A percentile compares a stretch with the other conserved stretches of the same genome.
Conservation (phyloP, 2,113 vertebrate species). For the Chascanopsetta lugubris region DNA sequence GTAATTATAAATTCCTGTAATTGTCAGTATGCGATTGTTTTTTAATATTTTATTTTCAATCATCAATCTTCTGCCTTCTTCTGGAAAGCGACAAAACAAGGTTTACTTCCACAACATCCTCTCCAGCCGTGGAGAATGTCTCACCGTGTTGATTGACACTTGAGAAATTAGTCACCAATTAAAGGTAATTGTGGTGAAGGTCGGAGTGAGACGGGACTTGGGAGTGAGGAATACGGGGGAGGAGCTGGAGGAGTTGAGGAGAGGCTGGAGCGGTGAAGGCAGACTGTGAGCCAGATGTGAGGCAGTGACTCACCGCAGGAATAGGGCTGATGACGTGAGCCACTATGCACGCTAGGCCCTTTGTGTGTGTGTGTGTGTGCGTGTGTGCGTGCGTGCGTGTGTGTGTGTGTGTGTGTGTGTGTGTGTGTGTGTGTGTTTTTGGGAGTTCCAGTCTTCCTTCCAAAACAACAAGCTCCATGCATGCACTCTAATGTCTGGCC, state of each 20-base stretch:
- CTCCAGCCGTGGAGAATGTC: neutral
- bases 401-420: slow-evolving; percentile 22
- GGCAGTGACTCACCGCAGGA: slow-evolving; percentile 67
- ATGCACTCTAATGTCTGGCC: slow-evolving; percentile 58
- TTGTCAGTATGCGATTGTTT: too few relatives aligned
- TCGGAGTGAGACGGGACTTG: neutral
- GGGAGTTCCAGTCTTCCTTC: slow-evolving; percentile 65
- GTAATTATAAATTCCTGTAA: too few relatives aligned
- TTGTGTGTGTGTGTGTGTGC: slow-evolving; percentile 16
- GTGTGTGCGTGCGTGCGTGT: slow-evolving; percentile 27
- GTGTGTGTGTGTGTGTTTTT: slow-evolving; percentile 29
- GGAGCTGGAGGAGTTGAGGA: slow-evolving; percentile 22
- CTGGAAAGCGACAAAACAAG: neutral
- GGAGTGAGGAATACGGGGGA: slow-evolving; percentile 3
- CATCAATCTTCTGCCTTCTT: too few relatives aligned
- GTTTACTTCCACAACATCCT: neutral
- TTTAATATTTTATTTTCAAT: too few relatives aligned
- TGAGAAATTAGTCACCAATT: neutral
- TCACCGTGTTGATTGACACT: neutral
- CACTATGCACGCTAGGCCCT: slow-evolving; percentile 59
- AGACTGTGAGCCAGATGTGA: slow-evolving; percentile 74
- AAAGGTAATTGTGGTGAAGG: neutral
- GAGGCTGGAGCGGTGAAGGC: slow-evolving; percentile 40
- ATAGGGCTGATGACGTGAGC: slow-evolving; percentile 65
- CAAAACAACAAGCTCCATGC: slow-evolving; percentile 71